Evolutionary conservation across 92 coral and sea anemone species (phyloP), one percentile per base, ranked within the genome.

Genomic region (Porites lobata): DNA sequence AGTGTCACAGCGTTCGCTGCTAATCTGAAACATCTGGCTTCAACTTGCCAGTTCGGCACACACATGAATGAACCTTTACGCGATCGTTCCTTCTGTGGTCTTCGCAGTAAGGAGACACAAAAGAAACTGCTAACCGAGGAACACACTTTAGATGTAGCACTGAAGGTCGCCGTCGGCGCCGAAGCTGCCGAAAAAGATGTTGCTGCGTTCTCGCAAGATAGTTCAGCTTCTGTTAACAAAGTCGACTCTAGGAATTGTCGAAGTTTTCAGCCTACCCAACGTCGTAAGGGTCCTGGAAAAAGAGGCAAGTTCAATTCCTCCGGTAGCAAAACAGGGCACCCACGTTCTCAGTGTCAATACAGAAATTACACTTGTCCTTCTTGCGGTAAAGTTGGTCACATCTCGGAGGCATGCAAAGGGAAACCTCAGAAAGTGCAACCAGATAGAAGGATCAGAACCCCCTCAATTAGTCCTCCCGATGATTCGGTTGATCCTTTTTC

Each of bases 1-100:
- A 77, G 78, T 20, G 86, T 90, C 19, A 80, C 91, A 2, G 20
- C 13, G 19, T 90, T 90, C 22, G 93, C 77, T 1, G 89, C 91
- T 52, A 90, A 77, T 50, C 82, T 92, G 12, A 85, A 90, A 63
- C 81, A 90, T 10, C 86, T 90, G 38, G 91, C 89, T n/a, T 56
- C 95, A 24, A 92, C 93, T 12, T 86, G 86, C 62, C 54, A 86
- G 19, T 90, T 90, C 59, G 93, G 95, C 68, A 68, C 85, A 9
- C 84, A 83, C 61, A 80, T 92, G 20, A 85, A 76, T 14, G 32
- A 29, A 29, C 32, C 32, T 29, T 29, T 29, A 29, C 3, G 32
- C 32, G 32, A 29, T 29, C 47, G 47, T 38, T 38, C 32, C 32
- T 2, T 38, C 47, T 38, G 47, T 38, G 47, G 47, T 38, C 6